phyloP scores from a whole-genome alignment of 2,888 invertebrate species.

The Patella caerulea region DNA sequence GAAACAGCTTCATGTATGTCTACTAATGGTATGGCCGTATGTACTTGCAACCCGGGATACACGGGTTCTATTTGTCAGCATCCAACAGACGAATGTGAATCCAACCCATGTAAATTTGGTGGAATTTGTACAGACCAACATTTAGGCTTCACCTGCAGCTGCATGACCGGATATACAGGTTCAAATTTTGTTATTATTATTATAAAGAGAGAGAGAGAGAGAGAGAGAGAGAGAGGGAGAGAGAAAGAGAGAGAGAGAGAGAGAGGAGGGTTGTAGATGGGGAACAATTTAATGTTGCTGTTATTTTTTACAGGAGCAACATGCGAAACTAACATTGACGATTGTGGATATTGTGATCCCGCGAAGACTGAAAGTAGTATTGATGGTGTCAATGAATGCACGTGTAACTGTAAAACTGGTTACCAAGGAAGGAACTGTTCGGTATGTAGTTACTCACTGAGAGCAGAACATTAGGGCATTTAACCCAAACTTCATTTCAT shows the following conservation, averaged over 20 bases:
- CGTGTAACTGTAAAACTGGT: not conserved
- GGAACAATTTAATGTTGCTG: not conserved
- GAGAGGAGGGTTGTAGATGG: not conserved
- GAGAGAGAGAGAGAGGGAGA: not conserved
- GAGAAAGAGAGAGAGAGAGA: no score
- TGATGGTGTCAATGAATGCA: not conserved
- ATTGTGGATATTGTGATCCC: not conserved
- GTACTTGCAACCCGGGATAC: constrained; percentile 23
- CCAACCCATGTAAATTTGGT: constrained; percentile 16
- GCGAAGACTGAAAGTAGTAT: not conserved
- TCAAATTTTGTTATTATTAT: not conserved
- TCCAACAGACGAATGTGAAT: constrained; percentile 18
- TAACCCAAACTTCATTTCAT: no score
- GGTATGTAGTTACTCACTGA: not conserved
- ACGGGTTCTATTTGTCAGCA: constrained; percentile 20
- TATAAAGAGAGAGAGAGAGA: not conserved
- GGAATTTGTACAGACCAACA: constrained; percentile 16
- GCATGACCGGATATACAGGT: constrained; percentile 14
- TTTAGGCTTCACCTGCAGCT: constrained; percentile 11
- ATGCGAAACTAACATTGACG: not conserved
- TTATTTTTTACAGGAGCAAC: not conserved
- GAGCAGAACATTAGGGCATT: no score
- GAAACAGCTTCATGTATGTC: constrained; percentile 20
- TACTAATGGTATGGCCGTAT: constrained; percentile 11
- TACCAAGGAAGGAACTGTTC: not conserved